Percentiles rank a stretch among this genome's conserved stretches.
Conservation (phyloP, 2,113 vertebrate species). For the Ovibos moschatus region DNA sequence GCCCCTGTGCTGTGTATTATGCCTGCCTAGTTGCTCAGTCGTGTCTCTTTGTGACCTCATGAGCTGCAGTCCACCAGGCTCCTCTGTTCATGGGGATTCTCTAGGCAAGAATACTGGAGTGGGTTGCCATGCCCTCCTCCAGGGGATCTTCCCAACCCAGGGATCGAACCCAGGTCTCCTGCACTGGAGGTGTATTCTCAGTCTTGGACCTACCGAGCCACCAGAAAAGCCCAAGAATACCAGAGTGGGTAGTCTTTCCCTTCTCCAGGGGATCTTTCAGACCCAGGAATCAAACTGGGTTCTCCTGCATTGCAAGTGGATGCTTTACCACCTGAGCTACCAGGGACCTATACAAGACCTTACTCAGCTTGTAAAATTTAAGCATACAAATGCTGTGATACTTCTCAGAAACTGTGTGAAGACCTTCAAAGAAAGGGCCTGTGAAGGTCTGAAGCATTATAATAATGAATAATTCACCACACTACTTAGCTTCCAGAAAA, state of each 20-base stretch:
- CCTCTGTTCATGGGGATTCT: not conserved
- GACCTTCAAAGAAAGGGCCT: slow-evolving; percentile 8
- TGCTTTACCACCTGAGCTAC: not conserved
- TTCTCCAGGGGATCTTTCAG: not conserved
- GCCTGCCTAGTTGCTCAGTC: not conserved
- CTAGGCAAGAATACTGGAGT: not conserved
- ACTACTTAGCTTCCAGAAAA: slow-evolving; percentile 41
- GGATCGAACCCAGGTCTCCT: not conserved
- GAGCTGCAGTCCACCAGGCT: not conserved
- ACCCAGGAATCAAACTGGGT: not conserved
- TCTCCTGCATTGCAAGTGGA: not conserved
- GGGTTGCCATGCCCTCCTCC: not conserved
- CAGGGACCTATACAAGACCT: not conserved
- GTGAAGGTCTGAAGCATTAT: not conserved
- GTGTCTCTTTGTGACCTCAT: not conserved
- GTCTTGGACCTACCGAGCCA: not conserved
- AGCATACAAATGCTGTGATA: not conserved
- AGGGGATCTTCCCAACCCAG: not conserved
- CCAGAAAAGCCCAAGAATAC: not conserved
- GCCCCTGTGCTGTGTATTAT: not conserved
- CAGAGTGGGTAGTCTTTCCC: not conserved
- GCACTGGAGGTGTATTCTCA: not conserved
- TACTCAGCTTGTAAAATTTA: not conserved
- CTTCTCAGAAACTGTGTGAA: slow-evolving; percentile 11
- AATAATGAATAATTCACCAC: slow-evolving; percentile 57